These are phyloP conservation scores for Phoeniculus purpureus DNA, from an alignment of 2,797 vertebrate species.

Conservation along the genomic window DNA sequence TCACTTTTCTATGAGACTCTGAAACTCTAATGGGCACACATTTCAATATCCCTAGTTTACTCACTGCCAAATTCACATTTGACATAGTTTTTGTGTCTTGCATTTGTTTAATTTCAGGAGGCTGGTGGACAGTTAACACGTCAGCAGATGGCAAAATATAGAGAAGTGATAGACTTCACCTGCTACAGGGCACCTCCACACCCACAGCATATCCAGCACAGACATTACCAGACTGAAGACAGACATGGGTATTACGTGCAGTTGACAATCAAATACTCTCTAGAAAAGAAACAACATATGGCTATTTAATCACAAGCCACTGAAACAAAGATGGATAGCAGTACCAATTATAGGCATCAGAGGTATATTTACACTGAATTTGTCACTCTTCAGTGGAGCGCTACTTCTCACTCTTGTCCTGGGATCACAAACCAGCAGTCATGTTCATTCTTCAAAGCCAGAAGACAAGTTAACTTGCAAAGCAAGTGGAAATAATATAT, in stretches of 20 bases:
- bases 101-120: rapidly evolving
- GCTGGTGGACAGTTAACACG: background rate
- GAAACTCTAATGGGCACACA: background rate
- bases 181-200: background rate
- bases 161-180: background rate
- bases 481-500: background rate
- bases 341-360: background rate
- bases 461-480: background rate
- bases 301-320: background rate
- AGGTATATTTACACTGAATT: background rate
- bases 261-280: background rate
- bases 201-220: background rate
- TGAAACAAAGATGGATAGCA: background rate
- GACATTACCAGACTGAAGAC: background rate
- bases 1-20: background rate
- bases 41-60: background rate
- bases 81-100: background rate
- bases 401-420: background rate
- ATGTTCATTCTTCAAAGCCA: background rate
- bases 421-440: background rate
- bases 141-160: background rate
- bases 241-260: background rate
- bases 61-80: background rate
- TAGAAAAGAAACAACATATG: background rate
- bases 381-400: background rate